Evolutionary conservation across 2,113 vertebrate genomes (phyloP).

Genomic region (Drymodes brunneopygia): DNA sequence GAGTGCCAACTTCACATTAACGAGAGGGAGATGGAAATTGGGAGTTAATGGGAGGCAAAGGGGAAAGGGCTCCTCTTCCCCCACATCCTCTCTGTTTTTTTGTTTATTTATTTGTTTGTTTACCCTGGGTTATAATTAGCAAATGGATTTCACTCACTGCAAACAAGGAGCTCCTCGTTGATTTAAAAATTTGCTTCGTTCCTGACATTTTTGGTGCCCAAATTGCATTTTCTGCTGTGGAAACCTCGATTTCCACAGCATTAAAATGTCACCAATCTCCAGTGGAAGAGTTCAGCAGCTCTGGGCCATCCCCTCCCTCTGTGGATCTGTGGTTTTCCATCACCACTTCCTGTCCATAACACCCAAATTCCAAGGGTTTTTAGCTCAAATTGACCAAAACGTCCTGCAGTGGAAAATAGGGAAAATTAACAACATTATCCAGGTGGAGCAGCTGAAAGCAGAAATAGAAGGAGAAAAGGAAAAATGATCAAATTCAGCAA

Average conservation of each 20-base stretch:
- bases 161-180: background rate
- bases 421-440: background rate
- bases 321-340: background rate
- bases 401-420: background rate
- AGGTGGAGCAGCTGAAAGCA: background rate
- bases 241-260: background rate
- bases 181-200: background rate
- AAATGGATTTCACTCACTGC: background rate
- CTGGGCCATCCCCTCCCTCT: background rate
- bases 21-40: background rate
- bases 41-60: background rate
- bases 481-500: background rate
- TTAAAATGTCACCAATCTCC: background rate
- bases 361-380: background rate
- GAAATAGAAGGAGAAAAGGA: background rate
- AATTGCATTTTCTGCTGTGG: background rate
- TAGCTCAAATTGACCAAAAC: background rate
- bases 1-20: constrained; percentile 1
- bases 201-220: background rate
- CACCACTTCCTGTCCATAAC: fast-evolving
- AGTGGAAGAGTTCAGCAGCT: background rate
- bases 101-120: background rate
- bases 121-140: background rate
- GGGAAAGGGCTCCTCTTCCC: background rate
- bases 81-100: background rate